Conservation (phyloP, 2,113 vertebrate species). For the Engystomops pustulosus region DNA sequence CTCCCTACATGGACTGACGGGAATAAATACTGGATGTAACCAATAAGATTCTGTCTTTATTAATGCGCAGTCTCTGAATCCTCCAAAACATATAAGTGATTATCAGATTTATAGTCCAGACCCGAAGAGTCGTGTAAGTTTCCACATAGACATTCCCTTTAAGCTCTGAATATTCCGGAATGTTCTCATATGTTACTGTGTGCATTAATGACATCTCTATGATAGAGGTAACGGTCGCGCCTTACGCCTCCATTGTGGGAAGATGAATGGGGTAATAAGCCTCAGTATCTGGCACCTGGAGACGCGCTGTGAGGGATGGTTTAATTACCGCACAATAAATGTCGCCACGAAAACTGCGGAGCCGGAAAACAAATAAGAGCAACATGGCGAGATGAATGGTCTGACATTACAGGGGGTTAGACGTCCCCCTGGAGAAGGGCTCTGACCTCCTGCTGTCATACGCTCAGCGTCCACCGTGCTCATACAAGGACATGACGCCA, state of each 20-base stretch:
- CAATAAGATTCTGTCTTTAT: no score
- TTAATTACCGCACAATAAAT: conserved; percentile 13
- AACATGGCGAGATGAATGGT: neutral
- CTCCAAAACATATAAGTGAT: no score
- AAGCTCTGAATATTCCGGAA: neutral
- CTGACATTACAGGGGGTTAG: neutral
- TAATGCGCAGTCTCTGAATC: no score
- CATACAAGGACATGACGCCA: neutral
- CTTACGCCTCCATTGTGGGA: neutral
- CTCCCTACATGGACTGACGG: no score
- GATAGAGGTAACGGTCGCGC: neutral
- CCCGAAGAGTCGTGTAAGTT: neutral
- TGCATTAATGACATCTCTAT: neutral
- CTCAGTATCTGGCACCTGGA: neutral
- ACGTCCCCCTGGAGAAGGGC: neutral
- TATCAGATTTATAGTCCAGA: neutral
- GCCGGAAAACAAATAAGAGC: neutral
- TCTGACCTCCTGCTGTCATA: neutral
- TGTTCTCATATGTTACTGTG: neutral
- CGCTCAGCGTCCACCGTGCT: neutral
- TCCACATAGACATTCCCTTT: neutral
- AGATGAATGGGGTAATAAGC: conserved; percentile 28
- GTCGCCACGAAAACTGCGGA: neutral
- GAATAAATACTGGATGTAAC: no score
- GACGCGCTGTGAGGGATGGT: conserved; percentile 12